Evolutionary conservation across 2,113 vertebrate species (phyloP).

Genomic region (Albula goreensis): DNA sequence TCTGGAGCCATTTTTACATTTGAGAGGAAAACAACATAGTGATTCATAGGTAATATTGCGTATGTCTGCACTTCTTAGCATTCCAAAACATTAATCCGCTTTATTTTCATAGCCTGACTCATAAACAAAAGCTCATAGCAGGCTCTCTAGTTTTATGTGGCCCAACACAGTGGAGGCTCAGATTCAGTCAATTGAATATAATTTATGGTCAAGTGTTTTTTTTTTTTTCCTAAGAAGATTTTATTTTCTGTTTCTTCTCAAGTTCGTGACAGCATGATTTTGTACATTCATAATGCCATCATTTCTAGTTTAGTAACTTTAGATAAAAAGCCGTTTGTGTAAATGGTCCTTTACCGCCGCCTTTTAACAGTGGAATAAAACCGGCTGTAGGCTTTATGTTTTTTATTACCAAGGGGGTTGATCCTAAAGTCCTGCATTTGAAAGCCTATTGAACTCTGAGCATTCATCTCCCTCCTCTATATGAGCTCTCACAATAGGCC

Average conservation of each 20-base stretch:
- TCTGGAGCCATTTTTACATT: slow-evolving; percentile 13
- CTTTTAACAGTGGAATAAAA: slow-evolving; percentile 51
- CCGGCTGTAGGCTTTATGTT: slow-evolving; percentile 51
- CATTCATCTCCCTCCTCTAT: slow-evolving; percentile 37
- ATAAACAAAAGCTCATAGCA: slow-evolving; percentile 52
- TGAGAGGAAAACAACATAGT: neutral
- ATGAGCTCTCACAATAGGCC: slow-evolving; percentile 52
- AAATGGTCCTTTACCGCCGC: slow-evolving; percentile 44
- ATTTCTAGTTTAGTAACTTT: slow-evolving; percentile 49
- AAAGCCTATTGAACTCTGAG: slow-evolving; percentile 52
- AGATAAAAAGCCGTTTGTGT: slow-evolving; percentile 56
- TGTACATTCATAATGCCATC: slow-evolving; percentile 55
- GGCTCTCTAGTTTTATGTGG: slow-evolving; percentile 53
- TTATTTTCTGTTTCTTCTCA: slow-evolving; percentile 44
- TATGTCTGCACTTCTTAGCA: slow-evolving; percentile 18
- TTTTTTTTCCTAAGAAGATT: slow-evolving; percentile 48
- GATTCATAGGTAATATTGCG: slow-evolving; percentile 23
- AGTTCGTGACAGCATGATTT: slow-evolving; percentile 54
- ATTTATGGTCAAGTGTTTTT: slow-evolving; percentile 57
- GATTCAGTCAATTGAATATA: slow-evolving; percentile 37
- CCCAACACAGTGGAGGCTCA: slow-evolving; percentile 54
- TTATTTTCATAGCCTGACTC: slow-evolving; percentile 41
- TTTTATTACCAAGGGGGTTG: slow-evolving; percentile 55
- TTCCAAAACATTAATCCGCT: slow-evolving; percentile 35
- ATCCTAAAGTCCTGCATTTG: slow-evolving; percentile 54